Evolutionary conservation across 1,140 invertebrate species (phyloP).

Genomic region (Brachionus koreanus): DNA sequence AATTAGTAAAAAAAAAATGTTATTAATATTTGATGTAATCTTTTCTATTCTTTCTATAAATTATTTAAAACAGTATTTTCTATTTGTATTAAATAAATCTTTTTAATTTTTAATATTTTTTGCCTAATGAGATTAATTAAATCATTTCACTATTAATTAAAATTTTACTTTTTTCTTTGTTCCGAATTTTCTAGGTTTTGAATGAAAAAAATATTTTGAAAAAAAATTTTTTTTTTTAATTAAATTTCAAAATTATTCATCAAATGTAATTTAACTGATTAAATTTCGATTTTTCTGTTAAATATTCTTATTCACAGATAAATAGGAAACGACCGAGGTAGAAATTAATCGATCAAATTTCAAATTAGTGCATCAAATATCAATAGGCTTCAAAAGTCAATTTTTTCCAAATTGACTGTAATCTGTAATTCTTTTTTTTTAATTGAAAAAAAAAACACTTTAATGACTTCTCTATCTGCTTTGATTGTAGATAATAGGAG

Average conservation of each 20-base stretch:
- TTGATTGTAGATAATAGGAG: neutral
- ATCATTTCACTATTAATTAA: neutral
- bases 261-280: no score
- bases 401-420: neutral
- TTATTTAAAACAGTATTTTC: neutral
- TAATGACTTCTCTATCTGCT: neutral
- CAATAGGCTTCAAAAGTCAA: neutral
- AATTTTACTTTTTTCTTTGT: no score
- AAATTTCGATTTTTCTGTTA: no score
- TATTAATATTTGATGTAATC: neutral
- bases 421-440: neutral
- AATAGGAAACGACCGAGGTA: neutral
- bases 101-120: neutral
- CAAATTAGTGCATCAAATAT: neutral
- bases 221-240: no score
- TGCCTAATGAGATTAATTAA: neutral
- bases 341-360: neutral
- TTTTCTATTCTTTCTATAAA: neutral
- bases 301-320: no score
- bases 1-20: neutral
- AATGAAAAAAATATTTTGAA: no score
- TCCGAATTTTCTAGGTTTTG: no score
- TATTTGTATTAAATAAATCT: neutral
- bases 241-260: no score
- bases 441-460: neutral